Base-by-base conservation (phyloP, 35 echinoderm and acorn worm genomes). In the Apostichopus japonicus region DNA sequence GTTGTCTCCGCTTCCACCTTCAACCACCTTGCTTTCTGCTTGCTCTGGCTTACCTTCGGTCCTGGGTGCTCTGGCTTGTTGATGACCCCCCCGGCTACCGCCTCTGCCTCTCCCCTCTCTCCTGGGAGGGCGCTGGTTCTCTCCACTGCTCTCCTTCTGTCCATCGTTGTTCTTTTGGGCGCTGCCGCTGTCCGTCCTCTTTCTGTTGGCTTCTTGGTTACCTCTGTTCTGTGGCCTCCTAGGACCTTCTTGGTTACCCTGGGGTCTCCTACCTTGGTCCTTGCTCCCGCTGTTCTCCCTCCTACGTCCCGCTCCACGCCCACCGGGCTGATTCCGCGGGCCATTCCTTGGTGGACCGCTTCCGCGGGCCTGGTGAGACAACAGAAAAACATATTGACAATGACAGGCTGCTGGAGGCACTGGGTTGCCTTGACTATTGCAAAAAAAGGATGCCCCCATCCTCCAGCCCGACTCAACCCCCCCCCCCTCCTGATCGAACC, bases 161-260 rank as follows among this genome's bases (percentile, higher is more conserved):
- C 67, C 62, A 4, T 89, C 61, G 27, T 72, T 75, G 17, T 72
- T 89, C 44, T 63, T 67, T 63, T 89, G 23, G 21, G n/a, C 56
- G 16, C 67, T 51, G 14, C 67, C 86, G 5, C 86, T 89, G 57
- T 59, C 22, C 11, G 57, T 51, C 23, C 61, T 72, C 59, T 63
- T 89, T 21, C 86, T 59, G 67, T 63, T 63, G 6, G 14, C 61
- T 54, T 82, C 79, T 72, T 75, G 61, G 33, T 25, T 17, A 53
- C 67, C 86, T 14, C 86, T 89, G n/a, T 59, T 62, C 63, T 89
- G 61, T 24, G 23, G 44, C 59, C 86, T 89, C 19, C 86, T 59
- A 13, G 22, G 19, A 19, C 67, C 86, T 4, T 82, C 79, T 19
- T 23, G 33, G 44, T 56, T 56, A 19, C 44, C 13, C 44, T 82